These are phyloP conservation scores for Neuroterus valhalla DNA, from an alignment of 1,140 invertebrate species.

Conservation along the genomic window DNA sequence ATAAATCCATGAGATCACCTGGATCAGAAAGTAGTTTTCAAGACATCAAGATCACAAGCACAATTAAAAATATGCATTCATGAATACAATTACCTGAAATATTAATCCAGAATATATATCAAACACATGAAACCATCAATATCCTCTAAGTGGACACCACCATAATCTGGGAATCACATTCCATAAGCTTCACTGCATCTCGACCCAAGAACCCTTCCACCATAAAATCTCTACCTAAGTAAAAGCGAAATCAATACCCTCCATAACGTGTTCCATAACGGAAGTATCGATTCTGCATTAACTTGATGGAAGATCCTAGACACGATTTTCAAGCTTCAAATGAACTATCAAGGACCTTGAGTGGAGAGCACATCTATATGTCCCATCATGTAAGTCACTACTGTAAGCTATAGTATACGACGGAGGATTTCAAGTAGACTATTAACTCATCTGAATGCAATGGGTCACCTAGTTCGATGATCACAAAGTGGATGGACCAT, in stretches of 20 bases:
- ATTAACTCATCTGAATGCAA: background rate
- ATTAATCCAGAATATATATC: background rate
- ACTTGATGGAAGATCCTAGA: conserved; percentile 5
- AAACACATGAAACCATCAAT: background rate
- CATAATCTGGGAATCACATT: conserved; percentile 3
- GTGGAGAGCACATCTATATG: background rate
- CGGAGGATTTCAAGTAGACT: background rate
- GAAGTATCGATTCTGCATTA: background rate
- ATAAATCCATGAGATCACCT: too few species aligned
- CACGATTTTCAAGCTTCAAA: conserved; percentile 1
- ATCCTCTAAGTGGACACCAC: background rate
- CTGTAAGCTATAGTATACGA: background rate
- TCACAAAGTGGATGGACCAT: background rate
- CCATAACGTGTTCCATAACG: background rate
- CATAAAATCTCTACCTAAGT: conserved; percentile 20
- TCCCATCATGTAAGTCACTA: background rate
- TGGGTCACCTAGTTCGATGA: background rate
- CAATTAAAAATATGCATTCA: background rate
- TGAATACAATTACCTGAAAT: background rate
- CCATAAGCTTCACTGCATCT: background rate
- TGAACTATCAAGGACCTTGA: background rate
- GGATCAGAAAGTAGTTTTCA: too few species aligned
- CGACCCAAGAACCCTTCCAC: background rate
- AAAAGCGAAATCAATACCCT: conserved; percentile 11
- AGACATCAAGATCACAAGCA: too few species aligned